Base-by-base conservation (phyloP, 2,797 vertebrate species). In the Brotula barbata region DNA sequence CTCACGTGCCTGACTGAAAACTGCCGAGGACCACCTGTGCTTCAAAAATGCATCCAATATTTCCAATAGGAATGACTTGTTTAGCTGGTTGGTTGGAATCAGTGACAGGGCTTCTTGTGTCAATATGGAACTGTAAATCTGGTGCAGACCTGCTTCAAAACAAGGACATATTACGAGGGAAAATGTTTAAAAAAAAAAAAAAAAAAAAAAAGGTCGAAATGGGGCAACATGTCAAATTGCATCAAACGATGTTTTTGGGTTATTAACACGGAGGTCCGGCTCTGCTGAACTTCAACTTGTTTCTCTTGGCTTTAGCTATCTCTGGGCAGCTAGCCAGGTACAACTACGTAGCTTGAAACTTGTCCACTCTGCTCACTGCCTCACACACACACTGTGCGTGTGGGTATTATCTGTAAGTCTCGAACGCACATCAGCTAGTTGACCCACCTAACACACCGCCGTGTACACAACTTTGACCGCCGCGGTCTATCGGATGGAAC, bases 1-100 rank as follows among this genome's bases (percentile, higher is more conserved):
- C 63, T 50, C 17, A 64, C 20, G 78, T 59, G 52, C 60, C 64
- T 17, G 41, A 47, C 57, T 54, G 40, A 62, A 78, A 76, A 43
- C 47, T 48, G n/a, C 42, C 16, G 44, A 63, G 71, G 39, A 59
- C 58, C 44, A 68, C 59, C 42, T 61, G 50, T 42, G 14, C 34
- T 20, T 33, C 31, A 33, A 42, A 28, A 28, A 28, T 28, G 8
- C 25, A n/a, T 28, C 25, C 4, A 28, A 28, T 28, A 28, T 28
- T n/a, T n/a, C n/a, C n/a, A n/a, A n/a, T n/a, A n/a, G n/a, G n/a
- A n/a, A n/a, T 4, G 25, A 8, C 25, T 28, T 28, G 8, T 4
- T 28, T 4, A 28, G 25, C 25, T 28, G 47, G 42, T 36, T 46
- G 7, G 7, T 3, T 12, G 3, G 20, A 50, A 5, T 51, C 19